phyloP scores from a whole-genome alignment of 1,140 invertebrate species.

The Pseudomyrmex flavicornis region DNA sequence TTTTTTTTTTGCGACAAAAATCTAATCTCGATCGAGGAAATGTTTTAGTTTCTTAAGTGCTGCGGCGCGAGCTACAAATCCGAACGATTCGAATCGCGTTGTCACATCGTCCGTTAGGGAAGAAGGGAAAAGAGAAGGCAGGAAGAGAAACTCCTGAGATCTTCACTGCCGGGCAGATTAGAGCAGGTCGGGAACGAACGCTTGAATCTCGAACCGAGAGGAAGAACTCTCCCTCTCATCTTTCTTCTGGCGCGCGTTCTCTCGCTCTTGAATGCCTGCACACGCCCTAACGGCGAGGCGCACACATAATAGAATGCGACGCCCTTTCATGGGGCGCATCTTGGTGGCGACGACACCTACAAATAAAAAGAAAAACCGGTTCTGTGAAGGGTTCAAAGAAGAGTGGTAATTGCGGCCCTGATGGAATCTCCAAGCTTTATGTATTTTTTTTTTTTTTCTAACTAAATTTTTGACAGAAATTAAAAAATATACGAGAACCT shows the following conservation, averaged over 20 bases:
- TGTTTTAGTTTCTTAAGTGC: conserved; percentile 61
- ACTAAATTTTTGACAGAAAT: conserved; percentile 13
- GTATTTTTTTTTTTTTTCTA: too few species aligned
- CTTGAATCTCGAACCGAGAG: conserved; percentile 26
- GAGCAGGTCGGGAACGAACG: conserved; percentile 71
- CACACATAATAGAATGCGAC: conserved; percentile 30
- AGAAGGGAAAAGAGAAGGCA: neutral
- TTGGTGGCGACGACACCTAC: conserved; percentile 58
- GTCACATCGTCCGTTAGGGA: conserved; percentile 41
- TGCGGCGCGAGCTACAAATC: conserved; percentile 37
- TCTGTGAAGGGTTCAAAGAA: conserved; percentile 54
- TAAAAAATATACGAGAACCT: neutral
- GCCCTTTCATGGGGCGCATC: conserved; percentile 49
- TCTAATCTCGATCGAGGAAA: conserved; percentile 52
- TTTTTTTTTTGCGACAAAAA: neutral
- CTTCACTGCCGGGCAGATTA: conserved; percentile 68
- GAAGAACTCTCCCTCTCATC: neutral
- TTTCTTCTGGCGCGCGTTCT: conserved; percentile 48
- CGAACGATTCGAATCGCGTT: conserved; percentile 47
- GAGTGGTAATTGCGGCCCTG: conserved; percentile 41
- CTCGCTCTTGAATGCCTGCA: conserved; percentile 68
- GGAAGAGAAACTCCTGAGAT: conserved; percentile 30
- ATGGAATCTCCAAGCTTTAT: conserved; percentile 20
- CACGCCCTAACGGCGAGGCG: conserved; percentile 61
- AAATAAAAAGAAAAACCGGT: conserved; percentile 63